Percentiles rank a stretch among this genome's conserved stretches.
Evolutionary conservation across 2,797 vertebrate genomes (phyloP).

Genomic region (Cyclopterus lumpus): DNA sequence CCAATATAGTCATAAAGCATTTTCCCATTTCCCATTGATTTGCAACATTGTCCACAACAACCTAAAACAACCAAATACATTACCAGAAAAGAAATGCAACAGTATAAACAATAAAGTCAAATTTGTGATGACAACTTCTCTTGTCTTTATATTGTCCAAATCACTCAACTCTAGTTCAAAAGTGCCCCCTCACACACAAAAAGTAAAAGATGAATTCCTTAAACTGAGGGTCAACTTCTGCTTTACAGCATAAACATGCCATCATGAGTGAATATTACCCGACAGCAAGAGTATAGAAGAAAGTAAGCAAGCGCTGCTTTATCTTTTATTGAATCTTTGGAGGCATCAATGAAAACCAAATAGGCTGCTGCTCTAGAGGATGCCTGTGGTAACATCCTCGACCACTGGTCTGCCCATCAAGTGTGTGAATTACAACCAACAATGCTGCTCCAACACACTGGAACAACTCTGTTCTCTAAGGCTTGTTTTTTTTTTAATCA

Average conservation of each 20-base stretch:
- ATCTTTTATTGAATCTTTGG: constrained; percentile 62
- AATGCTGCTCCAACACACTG: constrained; percentile 14
- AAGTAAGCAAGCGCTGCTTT: constrained; percentile 39
- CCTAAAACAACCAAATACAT: not conserved
- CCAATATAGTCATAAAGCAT: not conserved
- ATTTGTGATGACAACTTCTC: constrained; percentile 1
- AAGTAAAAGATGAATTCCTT: constrained; percentile 13
- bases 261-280: constrained; percentile 25
- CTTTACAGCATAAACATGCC: constrained; percentile 37
- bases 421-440: constrained; percentile 37
- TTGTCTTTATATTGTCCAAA: not conserved
- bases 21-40: not conserved
- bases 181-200: not conserved
- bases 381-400: constrained; percentile 46
- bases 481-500: too few species aligned
- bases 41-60: not conserved
- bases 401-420: constrained; percentile 51
- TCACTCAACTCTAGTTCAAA: constrained; percentile 1
- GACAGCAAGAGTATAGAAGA: constrained; percentile 51
- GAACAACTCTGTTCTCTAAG: constrained; percentile 18
- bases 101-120: not conserved
- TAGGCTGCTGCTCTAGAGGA: constrained; percentile 50
- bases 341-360: constrained; percentile 63
- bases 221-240: constrained; percentile 24
- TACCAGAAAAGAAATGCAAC: not conserved